Percentiles rank a stretch among this genome's conserved stretches.
Evolutionary conservation across 1,140 invertebrate species (phyloP).

Genomic region (Centruroides sculpturatus): DNA sequence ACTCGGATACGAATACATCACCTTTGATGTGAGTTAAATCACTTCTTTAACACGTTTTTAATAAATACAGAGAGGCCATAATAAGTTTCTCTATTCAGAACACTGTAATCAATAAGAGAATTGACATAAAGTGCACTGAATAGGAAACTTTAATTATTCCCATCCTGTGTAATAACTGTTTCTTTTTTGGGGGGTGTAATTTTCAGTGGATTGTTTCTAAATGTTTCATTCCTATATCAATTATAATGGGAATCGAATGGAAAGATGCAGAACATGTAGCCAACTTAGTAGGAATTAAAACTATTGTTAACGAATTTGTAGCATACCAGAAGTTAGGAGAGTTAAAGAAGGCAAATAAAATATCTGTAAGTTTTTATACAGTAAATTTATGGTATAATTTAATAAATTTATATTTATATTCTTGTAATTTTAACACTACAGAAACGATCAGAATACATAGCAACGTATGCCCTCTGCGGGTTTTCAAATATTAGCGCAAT

Average conservation of each 20-base stretch:
- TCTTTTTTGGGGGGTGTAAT: no score
- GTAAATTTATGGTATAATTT: background rate
- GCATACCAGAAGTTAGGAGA: conserved; percentile 63
- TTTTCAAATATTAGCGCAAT: conserved; percentile 87
- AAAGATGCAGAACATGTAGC: conserved; percentile 61
- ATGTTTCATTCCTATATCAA: conserved; percentile 70
- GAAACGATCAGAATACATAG: conserved; percentile 58
- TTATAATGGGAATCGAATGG: conserved; percentile 62
- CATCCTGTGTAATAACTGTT: no score
- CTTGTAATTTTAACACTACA: conserved; percentile 24
- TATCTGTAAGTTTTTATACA: conserved; percentile 39
- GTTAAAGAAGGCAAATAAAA: conserved; percentile 36
- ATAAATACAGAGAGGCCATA: no score
- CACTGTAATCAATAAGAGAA: no score
- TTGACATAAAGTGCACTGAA: no score
- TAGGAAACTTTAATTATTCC: no score
- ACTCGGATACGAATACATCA: background rate
- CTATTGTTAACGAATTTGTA: conserved; percentile 80
- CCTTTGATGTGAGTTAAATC: background rate
- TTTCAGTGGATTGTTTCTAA: conserved; percentile 59
- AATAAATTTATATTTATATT: background rate
- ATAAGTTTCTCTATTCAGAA: no score
- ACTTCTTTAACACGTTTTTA: background rate
- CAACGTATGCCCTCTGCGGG: conserved; percentile 87
- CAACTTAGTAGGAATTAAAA: conserved; percentile 71